Evolutionary conservation across 2,797 vertebrate species (phyloP).

Genomic region (Platyrinchus mystaceus): DNA sequence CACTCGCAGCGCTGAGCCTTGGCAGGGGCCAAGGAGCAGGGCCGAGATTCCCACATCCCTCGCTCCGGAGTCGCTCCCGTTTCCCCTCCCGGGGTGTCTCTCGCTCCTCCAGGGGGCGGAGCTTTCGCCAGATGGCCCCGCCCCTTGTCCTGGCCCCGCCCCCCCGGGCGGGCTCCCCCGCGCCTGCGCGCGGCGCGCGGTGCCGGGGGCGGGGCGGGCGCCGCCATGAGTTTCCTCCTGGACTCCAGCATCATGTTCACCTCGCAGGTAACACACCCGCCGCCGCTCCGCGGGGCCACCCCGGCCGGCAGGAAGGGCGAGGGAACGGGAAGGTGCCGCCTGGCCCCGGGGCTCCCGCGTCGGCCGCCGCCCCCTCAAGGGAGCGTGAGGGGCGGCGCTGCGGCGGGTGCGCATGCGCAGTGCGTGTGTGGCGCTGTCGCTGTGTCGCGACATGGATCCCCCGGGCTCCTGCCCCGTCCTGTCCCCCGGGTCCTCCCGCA

Average conservation of each 20-base stretch:
- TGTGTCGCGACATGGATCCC: neutral
- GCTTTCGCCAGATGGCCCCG: neutral
- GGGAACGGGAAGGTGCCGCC: too few relatives aligned
- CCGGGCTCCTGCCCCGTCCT: neutral
- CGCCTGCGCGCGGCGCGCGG: neutral
- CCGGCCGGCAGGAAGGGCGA: too few relatives aligned
- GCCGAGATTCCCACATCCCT: neutral
- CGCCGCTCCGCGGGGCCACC: neutral
- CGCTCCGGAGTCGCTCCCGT: neutral
- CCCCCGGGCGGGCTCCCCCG: too few relatives aligned
- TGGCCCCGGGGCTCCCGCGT: neutral
- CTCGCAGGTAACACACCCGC: conserved; percentile 83
- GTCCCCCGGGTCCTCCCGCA: neutral
- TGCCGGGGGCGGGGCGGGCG: neutral
- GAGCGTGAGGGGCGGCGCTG: neutral
- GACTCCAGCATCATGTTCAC: conserved; percentile 95
- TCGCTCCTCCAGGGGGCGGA: too few relatives aligned
- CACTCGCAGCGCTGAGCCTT: neutral
- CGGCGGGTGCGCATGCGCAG: neutral
- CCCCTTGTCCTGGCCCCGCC: neutral
- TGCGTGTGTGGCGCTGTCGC: neutral
- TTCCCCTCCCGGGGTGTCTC: too few relatives aligned
- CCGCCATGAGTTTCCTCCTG: conserved; percentile 90
- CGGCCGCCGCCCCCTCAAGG: accelerated
- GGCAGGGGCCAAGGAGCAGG: neutral